These are phyloP conservation scores for Chromoteleia sp. DNA, from an alignment of 2,888 invertebrate genomes.

Conservation along the genomic window DNA sequence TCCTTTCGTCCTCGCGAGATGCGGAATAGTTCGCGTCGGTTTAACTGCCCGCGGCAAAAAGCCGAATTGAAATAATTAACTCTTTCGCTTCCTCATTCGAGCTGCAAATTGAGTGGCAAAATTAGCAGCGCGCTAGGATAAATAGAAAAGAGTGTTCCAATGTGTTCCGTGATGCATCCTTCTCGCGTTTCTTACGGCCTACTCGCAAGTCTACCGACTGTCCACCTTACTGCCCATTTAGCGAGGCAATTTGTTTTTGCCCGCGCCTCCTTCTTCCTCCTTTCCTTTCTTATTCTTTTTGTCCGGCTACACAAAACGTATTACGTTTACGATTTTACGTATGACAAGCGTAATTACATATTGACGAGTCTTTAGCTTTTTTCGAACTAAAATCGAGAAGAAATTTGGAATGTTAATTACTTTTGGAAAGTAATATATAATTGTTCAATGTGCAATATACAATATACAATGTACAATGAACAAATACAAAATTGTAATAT, in stretches of 20 bases:
- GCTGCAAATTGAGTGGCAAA: conserved; percentile 67
- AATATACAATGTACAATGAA: background rate
- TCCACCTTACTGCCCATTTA: conserved; percentile 77
- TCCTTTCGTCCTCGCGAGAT: conserved; percentile 15
- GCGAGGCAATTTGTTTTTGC: conserved; percentile 77
- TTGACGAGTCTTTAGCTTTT: conserved; percentile 54
- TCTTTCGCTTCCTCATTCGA: conserved; percentile 66
- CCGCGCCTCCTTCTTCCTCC: conserved; percentile 52
- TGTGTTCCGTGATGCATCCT: conserved; percentile 70
- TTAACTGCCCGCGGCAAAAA: conserved; percentile 58
- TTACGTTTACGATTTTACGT: conserved; percentile 64
- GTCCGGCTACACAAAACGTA: conserved; percentile 46
- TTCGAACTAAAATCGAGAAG: conserved; percentile 13
- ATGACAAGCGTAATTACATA: conserved; percentile 63
- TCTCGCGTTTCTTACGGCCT: conserved; percentile 74
- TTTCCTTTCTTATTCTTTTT: conserved; percentile 50
- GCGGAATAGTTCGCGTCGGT: conserved; percentile 42
- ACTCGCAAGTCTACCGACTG: conserved; percentile 73
- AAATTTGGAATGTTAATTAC: conserved; percentile 52
- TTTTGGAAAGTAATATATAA: conserved; percentile 4
- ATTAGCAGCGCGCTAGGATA: conserved; percentile 63
- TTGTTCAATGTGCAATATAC: conserved; percentile 5
- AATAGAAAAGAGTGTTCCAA: conserved; percentile 62
- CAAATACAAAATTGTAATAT: background rate
- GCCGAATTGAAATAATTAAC: conserved; percentile 68